Evolutionary conservation across 2,113 vertebrate species (phyloP).

Genomic region (Merops nubicus): DNA sequence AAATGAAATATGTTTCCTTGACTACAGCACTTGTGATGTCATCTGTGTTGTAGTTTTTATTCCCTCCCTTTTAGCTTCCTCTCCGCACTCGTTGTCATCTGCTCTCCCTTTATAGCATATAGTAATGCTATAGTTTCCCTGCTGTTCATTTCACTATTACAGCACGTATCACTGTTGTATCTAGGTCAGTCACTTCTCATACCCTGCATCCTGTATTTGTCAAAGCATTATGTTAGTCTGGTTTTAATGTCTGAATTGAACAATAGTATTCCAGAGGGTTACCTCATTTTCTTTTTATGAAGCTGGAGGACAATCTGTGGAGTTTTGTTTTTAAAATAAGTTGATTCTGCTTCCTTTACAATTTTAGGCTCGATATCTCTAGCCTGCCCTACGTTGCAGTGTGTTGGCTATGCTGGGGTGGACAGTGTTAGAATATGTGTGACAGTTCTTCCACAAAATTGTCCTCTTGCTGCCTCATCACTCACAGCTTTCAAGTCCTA

Average conservation of each 20-base stretch:
- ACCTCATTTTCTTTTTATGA: neutral
- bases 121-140: constrained; percentile 15
- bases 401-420: neutral
- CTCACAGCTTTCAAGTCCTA: neutral
- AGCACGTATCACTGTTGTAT: neutral
- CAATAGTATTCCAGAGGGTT: neutral
- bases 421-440: neutral
- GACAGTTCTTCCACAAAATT: neutral
- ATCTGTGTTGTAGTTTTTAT: constrained; percentile 50
- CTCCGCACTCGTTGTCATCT: neutral
- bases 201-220: neutral
- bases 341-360: neutral
- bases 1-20: constrained; percentile 52
- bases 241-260: neutral
- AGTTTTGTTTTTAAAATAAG: constrained; percentile 6
- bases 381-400: neutral
- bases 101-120: neutral
- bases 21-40: constrained; percentile 47
- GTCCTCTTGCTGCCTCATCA: neutral
- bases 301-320: neutral
- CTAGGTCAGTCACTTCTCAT: constrained; percentile 19
- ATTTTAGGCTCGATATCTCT: neutral
- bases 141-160: constrained; percentile 43
- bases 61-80: constrained; percentile 34
- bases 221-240: neutral